Percentiles rank a stretch among this genome's conserved stretches.
These are phyloP conservation scores for Eretmodus cyanostictus DNA, from an alignment of 2,113 vertebrate genomes.

Conservation along the genomic window DNA sequence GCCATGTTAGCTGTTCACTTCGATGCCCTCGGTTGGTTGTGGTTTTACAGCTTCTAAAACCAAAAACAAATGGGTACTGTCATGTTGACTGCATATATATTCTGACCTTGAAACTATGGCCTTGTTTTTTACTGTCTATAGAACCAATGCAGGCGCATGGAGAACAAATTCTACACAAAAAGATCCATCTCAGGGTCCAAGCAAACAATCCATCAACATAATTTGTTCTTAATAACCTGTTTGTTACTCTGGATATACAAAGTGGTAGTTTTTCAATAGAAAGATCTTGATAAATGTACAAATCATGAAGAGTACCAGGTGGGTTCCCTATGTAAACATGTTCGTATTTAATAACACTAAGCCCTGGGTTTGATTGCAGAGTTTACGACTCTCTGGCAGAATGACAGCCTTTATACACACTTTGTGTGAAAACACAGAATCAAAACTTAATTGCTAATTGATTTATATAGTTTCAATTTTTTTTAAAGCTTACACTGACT, in stretches of 20 bases:
- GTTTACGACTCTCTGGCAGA: background rate
- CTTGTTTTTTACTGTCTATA: background rate
- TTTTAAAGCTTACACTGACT: background rate
- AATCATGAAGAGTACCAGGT: background rate
- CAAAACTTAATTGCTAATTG: background rate
- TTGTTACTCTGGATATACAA: background rate
- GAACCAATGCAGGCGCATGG: background rate
- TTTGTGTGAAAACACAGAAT: background rate
- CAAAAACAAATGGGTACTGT: rapidly evolving
- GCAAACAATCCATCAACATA: background rate
- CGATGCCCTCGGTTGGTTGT: background rate
- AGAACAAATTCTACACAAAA: background rate
- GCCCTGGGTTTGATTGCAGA: background rate
- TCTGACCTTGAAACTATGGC: background rate
- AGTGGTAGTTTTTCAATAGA: background rate
- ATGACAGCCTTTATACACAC: background rate
- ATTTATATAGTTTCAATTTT: background rate
- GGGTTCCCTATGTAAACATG: rapidly evolving
- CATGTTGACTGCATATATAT: background rate
- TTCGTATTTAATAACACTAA: background rate
- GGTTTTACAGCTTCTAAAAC: background rate
- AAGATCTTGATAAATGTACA: background rate
- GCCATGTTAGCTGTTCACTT: background rate
- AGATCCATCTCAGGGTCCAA: background rate
- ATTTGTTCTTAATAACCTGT: background rate